Base-by-base conservation (phyloP, 2,888 invertebrate species). In the Micoletzkya japonica region DNA sequence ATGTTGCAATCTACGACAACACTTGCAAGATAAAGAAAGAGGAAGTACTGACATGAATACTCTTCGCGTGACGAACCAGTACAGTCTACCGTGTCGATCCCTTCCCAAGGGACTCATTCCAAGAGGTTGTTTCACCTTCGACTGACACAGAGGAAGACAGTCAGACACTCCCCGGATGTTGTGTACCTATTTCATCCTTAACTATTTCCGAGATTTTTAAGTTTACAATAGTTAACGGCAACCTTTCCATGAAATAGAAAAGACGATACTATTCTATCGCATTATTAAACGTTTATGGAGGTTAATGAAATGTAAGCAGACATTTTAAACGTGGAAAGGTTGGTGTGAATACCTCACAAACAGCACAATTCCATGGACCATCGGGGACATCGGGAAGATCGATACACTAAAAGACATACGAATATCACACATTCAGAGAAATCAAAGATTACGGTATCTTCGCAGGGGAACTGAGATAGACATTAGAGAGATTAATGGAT, bases 41-140 rank as follows among this genome's bases (percentile, higher is more conserved):
- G n/a, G 32, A 54, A 56, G 63, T 64, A 86, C 93, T 91, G 90
- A 94, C 94, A 97, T 91, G 88, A 97, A 92, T 84, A 98, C 90
- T 81, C 98, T 89, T 69, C 98, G 89, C 69, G 91, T 91, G 67
- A 97, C 90, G 87, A 98, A 98, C 93, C 95, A 98, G 88, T 96
- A 99, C 86, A 95, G 95, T 82, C 97, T 89, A 20, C 95, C 95
- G 88, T 95, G 94, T 76, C 98, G 89, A 87, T 99, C 98, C 86
- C 91, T 92, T 1, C 98, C 98, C 56, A 98, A 88, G 82, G 92
- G 92, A 86, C 95, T 95, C 86, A 96, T 95, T 57, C 97, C 90
- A 85, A 93, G 93, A 34, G 95, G 88, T 74, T 94, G 89, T 1
- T 95, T 95, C 86, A 93, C 93, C 85, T 92, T 93, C 2, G 60